Conservation (phyloP, 2,797 vertebrate species). For the Lepilemur septentrionalis region DNA sequence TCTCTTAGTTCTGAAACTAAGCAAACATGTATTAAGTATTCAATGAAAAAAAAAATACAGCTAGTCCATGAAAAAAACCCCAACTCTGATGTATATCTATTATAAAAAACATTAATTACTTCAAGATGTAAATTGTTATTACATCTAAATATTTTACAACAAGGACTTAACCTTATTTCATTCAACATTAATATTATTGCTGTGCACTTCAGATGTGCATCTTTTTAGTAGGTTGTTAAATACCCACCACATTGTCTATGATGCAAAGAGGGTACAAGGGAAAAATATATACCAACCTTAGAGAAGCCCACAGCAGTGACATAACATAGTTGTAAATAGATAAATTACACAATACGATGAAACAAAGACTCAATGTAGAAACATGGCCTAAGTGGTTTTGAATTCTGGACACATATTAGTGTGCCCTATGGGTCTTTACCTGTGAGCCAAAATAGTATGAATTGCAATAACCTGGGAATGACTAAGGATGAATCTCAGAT, state of each 20-base stretch:
- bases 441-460: background rate
- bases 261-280: background rate
- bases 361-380: background rate
- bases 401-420: background rate
- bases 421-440: background rate
- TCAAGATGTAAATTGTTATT: background rate
- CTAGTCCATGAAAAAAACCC: background rate
- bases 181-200: background rate
- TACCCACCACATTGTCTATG: background rate
- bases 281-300: background rate
- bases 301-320: background rate
- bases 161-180: background rate
- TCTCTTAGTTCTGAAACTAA: background rate
- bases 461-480: background rate
- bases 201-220: background rate
- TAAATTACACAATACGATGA: background rate
- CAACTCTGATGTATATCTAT: background rate
- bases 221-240: background rate
- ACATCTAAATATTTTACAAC: background rate
- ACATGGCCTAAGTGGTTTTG: background rate
- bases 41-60: background rate
- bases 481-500: background rate
- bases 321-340: background rate
- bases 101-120: background rate
- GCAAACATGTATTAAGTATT: background rate